Evolutionary conservation across 2,888 invertebrate species (phyloP).

Genomic region (Dryocosmus kuriphilus): DNA sequence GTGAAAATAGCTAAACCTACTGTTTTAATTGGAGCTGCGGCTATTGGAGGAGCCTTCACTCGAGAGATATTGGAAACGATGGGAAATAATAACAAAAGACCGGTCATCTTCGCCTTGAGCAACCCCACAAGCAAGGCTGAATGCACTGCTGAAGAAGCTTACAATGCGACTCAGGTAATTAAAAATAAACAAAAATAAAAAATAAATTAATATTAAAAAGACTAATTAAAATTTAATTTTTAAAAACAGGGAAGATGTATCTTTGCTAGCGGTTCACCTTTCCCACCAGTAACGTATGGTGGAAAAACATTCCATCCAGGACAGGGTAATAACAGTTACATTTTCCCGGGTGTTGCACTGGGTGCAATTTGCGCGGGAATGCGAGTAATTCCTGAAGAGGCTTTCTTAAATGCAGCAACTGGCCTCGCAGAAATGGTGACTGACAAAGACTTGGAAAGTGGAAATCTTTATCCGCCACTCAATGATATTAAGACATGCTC

Average conservation of each 20-base stretch:
- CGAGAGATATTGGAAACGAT: constrained; percentile 90
- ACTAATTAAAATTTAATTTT: constrained; percentile 9
- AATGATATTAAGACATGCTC: constrained; percentile 91
- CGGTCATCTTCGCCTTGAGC: constrained; percentile 98
- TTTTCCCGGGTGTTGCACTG: constrained; percentile 97
- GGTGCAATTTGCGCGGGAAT: constrained; percentile 94
- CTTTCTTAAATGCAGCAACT: constrained; percentile 95
- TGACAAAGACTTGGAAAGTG: constrained; percentile 87
- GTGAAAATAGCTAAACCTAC: constrained; percentile 90
- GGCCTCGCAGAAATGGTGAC: constrained; percentile 90
- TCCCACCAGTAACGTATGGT: constrained; percentile 89
- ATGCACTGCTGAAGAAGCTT: constrained; percentile 99
- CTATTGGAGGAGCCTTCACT: constrained; percentile 96
- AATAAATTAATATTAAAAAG: too few species aligned
- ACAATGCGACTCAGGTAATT: constrained; percentile 88
- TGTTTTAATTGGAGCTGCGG: constrained; percentile 96
- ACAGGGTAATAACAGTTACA: constrained; percentile 98
- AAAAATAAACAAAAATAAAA: neutral
- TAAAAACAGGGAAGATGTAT: constrained; percentile 88
- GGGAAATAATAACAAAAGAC: constrained; percentile 89
- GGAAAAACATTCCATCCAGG: constrained; percentile 93
- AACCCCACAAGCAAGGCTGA: constrained; percentile 99
- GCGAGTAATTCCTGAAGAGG: constrained; percentile 92
- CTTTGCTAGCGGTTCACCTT: constrained; percentile 98
- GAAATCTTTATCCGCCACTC: constrained; percentile 95